Evolutionary conservation across 2,888 invertebrate species (phyloP).

Genomic region (Gymnosoma rotundatum): DNA sequence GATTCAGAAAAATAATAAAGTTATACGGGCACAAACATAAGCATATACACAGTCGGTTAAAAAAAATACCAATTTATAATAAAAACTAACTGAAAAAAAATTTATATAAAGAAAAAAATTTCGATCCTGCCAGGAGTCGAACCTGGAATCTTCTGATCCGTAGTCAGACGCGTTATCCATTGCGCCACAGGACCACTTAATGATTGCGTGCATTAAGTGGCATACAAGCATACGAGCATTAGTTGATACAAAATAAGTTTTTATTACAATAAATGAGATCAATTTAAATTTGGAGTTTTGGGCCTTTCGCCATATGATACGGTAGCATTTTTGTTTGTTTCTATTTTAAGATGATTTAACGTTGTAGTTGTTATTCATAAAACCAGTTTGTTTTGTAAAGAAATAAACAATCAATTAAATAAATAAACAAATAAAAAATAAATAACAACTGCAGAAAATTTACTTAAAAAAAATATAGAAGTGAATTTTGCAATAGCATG

Average conservation of each 20-base stretch:
- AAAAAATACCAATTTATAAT: no score
- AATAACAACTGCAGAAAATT: background rate
- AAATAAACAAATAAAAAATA: background rate
- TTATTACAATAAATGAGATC: background rate
- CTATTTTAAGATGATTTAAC: background rate
- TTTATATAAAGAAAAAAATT: constrained; percentile 44
- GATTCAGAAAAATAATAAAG: no score
- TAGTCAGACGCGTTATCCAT: constrained; percentile 83
- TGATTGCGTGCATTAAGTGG: fast-evolving
- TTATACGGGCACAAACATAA: no score
- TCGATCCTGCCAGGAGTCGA: constrained; percentile 83
- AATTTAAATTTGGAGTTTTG: constrained; percentile 14
- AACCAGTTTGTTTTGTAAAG: constrained; percentile 6
- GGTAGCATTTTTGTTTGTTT: background rate
- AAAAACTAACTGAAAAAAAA: background rate
- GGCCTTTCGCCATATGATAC: background rate
- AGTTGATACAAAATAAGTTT: background rate
- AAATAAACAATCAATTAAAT: background rate
- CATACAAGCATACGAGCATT: background rate
- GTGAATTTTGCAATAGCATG: constrained; percentile 11
- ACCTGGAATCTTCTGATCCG: constrained; percentile 83
- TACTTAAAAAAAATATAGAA: constrained; percentile 14
- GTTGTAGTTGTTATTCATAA: background rate
- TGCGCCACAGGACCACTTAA: constrained; percentile 82
- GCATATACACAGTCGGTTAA: no score